Evolutionary conservation across 30 jellyfish, hydroid and myxozoan species (phyloP), one percentile per base, ranked within the genome.

Genomic region (Sanderia malayensis): DNA sequence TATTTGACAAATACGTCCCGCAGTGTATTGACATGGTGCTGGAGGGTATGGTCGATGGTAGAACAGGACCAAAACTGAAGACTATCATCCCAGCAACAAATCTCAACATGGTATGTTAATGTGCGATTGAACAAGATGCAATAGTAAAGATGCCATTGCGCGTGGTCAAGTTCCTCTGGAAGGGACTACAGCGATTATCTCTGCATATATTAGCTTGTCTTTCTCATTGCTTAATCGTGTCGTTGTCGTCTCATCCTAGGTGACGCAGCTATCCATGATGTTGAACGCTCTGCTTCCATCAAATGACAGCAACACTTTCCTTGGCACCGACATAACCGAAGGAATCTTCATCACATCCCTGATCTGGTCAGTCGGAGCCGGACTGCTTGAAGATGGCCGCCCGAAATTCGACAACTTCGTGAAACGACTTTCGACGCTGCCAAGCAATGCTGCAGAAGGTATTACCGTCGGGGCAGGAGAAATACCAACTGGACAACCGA

Each of bases 21-120:
- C 79, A 76, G 44, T 74, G 95, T 57, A 93, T 93, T 53, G 96
- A 85, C 60, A 75, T 85, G 94, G 88, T 86, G 10, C 28, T 93
- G 33, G 99, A 93, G 17, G 99, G 99, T 2, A 67, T 93, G 20
- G 96, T 93, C 15, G 99, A 93, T 71, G 99, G 99, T n/a, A 76
- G 79, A 41, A 88, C 82, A 66, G 96, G 87, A 52, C 59, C 60
- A 61, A 81, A 58, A 53, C 44, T 93, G 29, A 86, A 80, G 65
- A 85, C 87, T 17, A 81, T 93, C 65, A 95, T 93, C 2, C 99
- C 99, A n/a, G 82, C 59, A 67, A 93, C 99, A 4, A 85, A 85
- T 67, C 75, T 93, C 17, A 93, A 93, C 81, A 83, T 93, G 99
- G 99, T 85, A 60, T 24, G 95, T 27, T n/a, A 34, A 1, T 29